Percentiles rank a stretch among this genome's conserved stretches.
Evolutionary conservation across 1,140 invertebrate genomes (phyloP).

Genomic region (Drosophila arawakana): DNA sequence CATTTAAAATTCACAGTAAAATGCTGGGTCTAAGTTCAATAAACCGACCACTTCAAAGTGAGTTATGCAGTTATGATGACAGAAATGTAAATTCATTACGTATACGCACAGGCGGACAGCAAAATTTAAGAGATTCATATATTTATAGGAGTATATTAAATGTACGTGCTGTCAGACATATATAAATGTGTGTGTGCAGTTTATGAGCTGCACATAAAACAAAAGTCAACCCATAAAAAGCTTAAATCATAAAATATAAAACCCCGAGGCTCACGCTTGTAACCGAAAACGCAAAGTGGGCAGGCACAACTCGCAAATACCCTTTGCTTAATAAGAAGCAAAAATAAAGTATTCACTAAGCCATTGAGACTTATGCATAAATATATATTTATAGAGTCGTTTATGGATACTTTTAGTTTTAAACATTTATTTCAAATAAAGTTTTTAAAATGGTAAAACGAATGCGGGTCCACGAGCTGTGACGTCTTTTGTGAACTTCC

Average conservation of each 20-base stretch:
- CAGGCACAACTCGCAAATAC: neutral
- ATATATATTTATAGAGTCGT: neutral
- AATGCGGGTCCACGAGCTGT: slow-evolving; percentile 61
- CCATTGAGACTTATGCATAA: neutral
- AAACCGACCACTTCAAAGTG: slow-evolving; percentile 50
- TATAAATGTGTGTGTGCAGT: slow-evolving; percentile 9
- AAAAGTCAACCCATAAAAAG: slow-evolving; percentile 42
- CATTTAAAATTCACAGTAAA: slow-evolving; percentile 22
- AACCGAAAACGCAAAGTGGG: slow-evolving; percentile 3
- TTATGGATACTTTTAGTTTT: neutral
- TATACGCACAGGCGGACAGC: neutral
- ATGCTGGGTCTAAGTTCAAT: slow-evolving; percentile 17
- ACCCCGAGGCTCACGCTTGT: slow-evolving; percentile 3
- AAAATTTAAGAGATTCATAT: neutral
- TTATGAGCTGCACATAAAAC: slow-evolving; percentile 52
- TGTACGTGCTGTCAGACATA: neutral
- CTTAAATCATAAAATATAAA: slow-evolving; percentile 47
- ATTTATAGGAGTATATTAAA: neutral
- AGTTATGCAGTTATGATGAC: neutral
- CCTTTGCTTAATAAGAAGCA: slow-evolving; percentile 1
- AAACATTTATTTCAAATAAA: slow-evolving; percentile 17
- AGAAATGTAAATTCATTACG: slow-evolving; percentile 17
- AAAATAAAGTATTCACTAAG: neutral
- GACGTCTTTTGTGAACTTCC: slow-evolving; percentile 70
- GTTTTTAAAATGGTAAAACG: neutral